Conservation (phyloP, 2,113 vertebrate genomes). For the Sterna hirundo region DNA sequence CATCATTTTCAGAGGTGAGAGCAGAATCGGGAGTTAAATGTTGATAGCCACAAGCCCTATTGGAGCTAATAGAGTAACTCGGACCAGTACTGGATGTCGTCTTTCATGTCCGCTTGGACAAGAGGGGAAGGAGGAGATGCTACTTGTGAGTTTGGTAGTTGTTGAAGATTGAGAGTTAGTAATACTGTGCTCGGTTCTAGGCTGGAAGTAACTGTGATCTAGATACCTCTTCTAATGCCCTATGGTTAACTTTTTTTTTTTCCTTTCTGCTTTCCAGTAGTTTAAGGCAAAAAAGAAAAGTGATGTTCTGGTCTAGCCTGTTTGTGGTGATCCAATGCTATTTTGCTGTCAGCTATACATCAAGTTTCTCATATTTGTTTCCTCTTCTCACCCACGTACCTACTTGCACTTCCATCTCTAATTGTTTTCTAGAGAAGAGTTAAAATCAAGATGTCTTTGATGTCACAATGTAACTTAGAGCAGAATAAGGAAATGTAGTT, state of each 20-base stretch:
- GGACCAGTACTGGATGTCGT: rapidly evolving
- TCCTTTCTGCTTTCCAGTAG: not conserved
- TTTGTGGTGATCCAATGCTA: not conserved
- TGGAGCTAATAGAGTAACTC: not conserved
- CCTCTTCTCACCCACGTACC: not conserved
- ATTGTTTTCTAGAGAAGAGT: not conserved
- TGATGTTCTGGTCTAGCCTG: not conserved
- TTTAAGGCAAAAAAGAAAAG: not conserved
- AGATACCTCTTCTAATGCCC: not conserved
- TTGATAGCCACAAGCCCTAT: not conserved
- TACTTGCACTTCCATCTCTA: not conserved
- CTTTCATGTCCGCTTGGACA: not conserved
- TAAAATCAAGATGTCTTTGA: not conserved
- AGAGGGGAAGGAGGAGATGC: not conserved
- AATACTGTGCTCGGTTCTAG: not conserved
- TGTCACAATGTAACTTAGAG: rapidly evolving
- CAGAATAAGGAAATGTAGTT: not conserved
- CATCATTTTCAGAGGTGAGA: not conserved
- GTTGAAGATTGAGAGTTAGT: not conserved
- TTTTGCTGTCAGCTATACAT: not conserved
- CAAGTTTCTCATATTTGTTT: not conserved
- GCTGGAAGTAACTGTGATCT: not conserved
- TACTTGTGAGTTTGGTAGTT: not conserved
- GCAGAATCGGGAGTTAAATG: not conserved
- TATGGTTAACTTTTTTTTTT: not conserved